Percentiles rank a stretch among this genome's conserved stretches.
Evolutionary conservation across 1,140 invertebrate genomes (phyloP).

Genomic region (Xylocopa sonorina): DNA sequence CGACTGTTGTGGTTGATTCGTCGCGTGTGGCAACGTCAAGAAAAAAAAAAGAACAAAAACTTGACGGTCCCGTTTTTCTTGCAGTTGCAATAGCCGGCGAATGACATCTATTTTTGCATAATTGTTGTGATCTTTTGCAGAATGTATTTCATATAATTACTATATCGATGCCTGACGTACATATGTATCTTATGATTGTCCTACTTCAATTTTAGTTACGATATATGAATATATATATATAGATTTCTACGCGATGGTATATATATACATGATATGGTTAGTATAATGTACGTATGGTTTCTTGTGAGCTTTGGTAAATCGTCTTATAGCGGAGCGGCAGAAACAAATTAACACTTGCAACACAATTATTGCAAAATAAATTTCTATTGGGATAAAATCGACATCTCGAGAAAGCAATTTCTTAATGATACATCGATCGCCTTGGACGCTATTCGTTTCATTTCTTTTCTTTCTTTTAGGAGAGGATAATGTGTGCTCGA

Average conservation of each 20-base stretch:
- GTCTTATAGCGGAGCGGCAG: slow-evolving; percentile 43
- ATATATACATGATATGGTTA: slow-evolving; percentile 67
- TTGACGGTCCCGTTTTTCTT: slow-evolving; percentile 37
- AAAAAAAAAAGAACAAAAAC: no score
- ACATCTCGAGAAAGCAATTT: slow-evolving; percentile 47
- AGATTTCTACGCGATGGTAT: slow-evolving; percentile 68
- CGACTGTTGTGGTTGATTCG: slow-evolving; percentile 27
- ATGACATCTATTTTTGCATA: slow-evolving; percentile 76
- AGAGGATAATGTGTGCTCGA: slow-evolving; percentile 53
- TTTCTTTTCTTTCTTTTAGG: no score
- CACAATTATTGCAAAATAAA: slow-evolving; percentile 45
- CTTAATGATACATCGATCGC: slow-evolving; percentile 46
- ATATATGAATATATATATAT: slow-evolving; percentile 70
- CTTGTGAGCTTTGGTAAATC: slow-evolving; percentile 64
- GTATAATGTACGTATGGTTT: slow-evolving; percentile 70
- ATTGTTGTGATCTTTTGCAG: slow-evolving; percentile 76
- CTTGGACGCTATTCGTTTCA: slow-evolving; percentile 49
- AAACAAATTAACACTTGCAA: slow-evolving; percentile 22
- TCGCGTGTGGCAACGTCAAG: not conserved
- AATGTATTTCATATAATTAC: slow-evolving; percentile 74
- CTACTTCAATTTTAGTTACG: slow-evolving; percentile 69
- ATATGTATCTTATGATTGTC: slow-evolving; percentile 72
- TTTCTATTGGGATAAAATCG: slow-evolving; percentile 16
- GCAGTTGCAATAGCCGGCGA: slow-evolving; percentile 29
- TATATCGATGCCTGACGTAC: slow-evolving; percentile 64